Percentiles rank a stretch among this genome's conserved stretches.
phyloP scores from a whole-genome alignment of 2,888 invertebrate species.

The Gasteruption jaculator region DNA sequence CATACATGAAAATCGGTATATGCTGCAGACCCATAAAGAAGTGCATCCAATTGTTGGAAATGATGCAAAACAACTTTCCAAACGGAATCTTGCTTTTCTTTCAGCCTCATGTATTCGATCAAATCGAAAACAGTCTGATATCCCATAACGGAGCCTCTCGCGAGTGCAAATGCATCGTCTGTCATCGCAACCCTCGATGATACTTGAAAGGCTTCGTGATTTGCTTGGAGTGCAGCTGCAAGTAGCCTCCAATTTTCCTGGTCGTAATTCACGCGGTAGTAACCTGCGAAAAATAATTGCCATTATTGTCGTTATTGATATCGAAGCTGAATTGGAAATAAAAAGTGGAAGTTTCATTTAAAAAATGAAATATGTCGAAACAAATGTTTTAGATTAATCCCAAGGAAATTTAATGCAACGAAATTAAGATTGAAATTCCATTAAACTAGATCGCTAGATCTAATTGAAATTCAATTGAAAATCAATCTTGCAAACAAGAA shows the following conservation, averaged over 20 bases:
- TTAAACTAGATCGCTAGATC: no score
- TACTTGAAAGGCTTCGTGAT: constrained; percentile 47
- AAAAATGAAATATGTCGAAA: no score
- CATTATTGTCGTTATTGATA: no score
- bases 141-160: constrained; percentile 47
- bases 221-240: constrained; percentile 34
- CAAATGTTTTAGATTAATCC: no score
- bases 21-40: constrained; percentile 35
- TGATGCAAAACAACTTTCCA: constrained; percentile 53
- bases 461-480: no score
- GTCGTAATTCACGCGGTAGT: constrained; percentile 46
- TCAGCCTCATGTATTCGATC: constrained; percentile 52
- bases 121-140: constrained; percentile 53
- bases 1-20: constrained; percentile 40
- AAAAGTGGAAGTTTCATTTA: no score
- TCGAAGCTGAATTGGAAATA: no score
- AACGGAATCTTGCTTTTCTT: constrained; percentile 54
- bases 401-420: no score
- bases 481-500: no score
- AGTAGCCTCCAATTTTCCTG: constrained; percentile 37
- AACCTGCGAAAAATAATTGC: constrained; percentile 37
- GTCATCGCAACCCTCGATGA: constrained; percentile 57
- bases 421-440: no score
- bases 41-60: constrained; percentile 48
- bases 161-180: constrained; percentile 55